phyloP scores from a whole-genome alignment of 2,888 invertebrate genomes.

The Trichogramma dendrolimi region DNA sequence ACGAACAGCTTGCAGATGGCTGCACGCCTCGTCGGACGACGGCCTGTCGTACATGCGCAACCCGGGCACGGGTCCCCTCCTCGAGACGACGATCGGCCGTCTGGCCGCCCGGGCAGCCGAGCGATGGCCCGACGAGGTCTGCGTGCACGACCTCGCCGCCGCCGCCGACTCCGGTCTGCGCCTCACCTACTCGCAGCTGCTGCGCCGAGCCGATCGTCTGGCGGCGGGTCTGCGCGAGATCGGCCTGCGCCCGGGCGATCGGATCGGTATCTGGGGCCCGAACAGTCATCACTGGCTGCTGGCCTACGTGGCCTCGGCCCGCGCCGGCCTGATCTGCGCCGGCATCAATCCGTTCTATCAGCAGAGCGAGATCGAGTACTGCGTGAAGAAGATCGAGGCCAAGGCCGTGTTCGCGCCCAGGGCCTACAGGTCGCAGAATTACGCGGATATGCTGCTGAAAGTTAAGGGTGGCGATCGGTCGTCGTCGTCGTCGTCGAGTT shows the following conservation, averaged over 20 bases:
- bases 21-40: not conserved
- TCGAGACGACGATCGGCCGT: constrained; percentile 58
- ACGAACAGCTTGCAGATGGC: no score
- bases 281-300: constrained; percentile 75
- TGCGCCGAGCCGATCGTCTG: constrained; percentile 64
- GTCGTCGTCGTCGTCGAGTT: constrained; percentile 55
- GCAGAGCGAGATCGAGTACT: constrained; percentile 66
- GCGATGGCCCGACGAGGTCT: constrained; percentile 58
- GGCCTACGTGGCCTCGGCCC: constrained; percentile 65
- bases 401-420: constrained; percentile 66
- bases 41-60: constrained; percentile 53
- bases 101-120: constrained; percentile 56
- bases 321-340: constrained; percentile 70
- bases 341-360: constrained; percentile 75
- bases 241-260: constrained; percentile 68
- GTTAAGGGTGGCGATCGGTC: constrained; percentile 45
- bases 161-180: constrained; percentile 56
- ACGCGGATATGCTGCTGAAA: constrained; percentile 59
- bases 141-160: constrained; percentile 43
- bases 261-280: constrained; percentile 76
- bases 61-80: constrained; percentile 54
- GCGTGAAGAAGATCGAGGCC: constrained; percentile 66
- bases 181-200: constrained; percentile 55
- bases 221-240: constrained; percentile 69
- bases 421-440: constrained; percentile 63